Base-by-base conservation (phyloP, 64 coral and sea anemone species). In the Trachythela sp. region DNA sequence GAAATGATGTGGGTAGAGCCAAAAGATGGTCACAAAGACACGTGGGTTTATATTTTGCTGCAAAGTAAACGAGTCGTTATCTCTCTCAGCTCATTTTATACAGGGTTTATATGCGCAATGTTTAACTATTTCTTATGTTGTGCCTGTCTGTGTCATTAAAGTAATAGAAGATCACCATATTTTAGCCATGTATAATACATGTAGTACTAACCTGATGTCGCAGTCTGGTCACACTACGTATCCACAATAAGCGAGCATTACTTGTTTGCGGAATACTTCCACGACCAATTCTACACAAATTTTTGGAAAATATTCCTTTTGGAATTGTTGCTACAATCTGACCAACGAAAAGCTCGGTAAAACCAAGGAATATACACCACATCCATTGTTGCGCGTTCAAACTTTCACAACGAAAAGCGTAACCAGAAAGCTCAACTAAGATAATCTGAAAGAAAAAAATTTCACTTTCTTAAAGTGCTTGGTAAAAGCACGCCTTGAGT, bases 301-400 rank as follows among this genome's bases (percentile, higher is more conserved):
- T 50, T 43, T 91, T 88, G 8, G 96, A 94, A 22, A 99, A 84
- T n/a, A 93, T 20, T 26, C 0, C 36, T 87, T 99, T 99, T 2
- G 96, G 96, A 20, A 99, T 60, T 4, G 96, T 93, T 24, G 94
- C 92, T 32, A 99, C 86, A 72, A 99, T 30, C 72, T 99, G 96
- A 39, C 86, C 96, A 91, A 94, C 91, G 27, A 99, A 75, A 13
- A 99, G 91, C 91, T 95, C 96, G 2, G 93, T 91, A 48, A 99
- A 95, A n/a, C 93, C 96, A 43, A 99, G 92, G 43, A 99, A 99
- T 27, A 99, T 29, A 70, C 96, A 95, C 96, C 96, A 99, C 86
- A 93, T 64, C 96, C 96, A 99, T 86, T 99, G 96, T n/a, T 99
- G 84, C 41, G 85, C 91, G 58, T 95, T 94, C 89, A 99, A 70